A percentile compares a stretch with the other conserved stretches of the same genome.
Evolutionary conservation across 2,888 invertebrate genomes (phyloP).

Genomic region (Scaptomyza reducta): DNA sequence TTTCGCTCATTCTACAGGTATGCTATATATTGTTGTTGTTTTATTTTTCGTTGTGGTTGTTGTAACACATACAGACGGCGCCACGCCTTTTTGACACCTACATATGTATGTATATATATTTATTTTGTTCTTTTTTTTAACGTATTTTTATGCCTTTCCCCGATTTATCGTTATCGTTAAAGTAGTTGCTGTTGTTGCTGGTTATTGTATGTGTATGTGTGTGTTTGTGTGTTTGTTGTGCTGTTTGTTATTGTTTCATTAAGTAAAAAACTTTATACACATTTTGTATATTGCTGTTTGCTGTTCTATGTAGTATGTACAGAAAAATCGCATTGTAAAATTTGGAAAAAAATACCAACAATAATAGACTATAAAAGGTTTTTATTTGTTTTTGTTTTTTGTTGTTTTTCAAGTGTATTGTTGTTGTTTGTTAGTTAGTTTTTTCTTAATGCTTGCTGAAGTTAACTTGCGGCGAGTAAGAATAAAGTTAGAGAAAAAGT

Average conservation of each 20-base stretch:
- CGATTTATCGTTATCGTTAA: conserved; percentile 3
- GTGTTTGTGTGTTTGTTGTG: conserved; percentile 26
- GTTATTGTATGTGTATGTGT: conserved; percentile 21
- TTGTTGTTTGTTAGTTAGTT: conserved; percentile 11
- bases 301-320: conserved; percentile 28
- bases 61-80: neutral
- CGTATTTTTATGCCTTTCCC: conserved; percentile 2
- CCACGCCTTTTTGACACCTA: conserved; percentile 14
- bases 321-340: conserved; percentile 36
- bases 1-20: conserved; percentile 31
- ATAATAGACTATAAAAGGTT: conserved; percentile 4
- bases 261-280: conserved; percentile 36
- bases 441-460: conserved; percentile 38
- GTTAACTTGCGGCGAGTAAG: conserved; percentile 49
- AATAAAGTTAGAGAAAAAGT: conserved; percentile 58
- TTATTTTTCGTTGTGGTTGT: conserved; percentile 12
- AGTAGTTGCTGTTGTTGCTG: conserved; percentile 23
- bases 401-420: conserved; percentile 11
- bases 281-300: conserved; percentile 15
- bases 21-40: conserved; percentile 12
- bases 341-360: conserved; percentile 25
- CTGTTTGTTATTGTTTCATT: conserved; percentile 38
- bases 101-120: neutral
- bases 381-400: conserved; percentile 8
- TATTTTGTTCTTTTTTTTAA: too few species aligned